A percentile compares a stretch with the other conserved stretches of the same genome.
phyloP scores from a whole-genome alignment of 37 sponge, comb jelly and placozoan genomes.

The Eunapius fragilis region DNA sequence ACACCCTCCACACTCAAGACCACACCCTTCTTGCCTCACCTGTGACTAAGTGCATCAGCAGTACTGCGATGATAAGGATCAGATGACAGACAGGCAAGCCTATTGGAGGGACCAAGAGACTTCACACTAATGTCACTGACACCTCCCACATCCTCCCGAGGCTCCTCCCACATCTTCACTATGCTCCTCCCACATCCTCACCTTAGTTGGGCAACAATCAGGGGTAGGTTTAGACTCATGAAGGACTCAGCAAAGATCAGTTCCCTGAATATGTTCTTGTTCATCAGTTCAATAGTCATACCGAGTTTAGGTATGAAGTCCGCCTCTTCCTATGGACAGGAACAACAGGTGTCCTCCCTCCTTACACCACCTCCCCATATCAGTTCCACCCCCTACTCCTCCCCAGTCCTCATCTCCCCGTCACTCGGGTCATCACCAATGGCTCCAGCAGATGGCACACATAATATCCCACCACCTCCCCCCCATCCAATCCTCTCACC shows the following conservation, averaged over 20 bases:
- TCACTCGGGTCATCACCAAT: too few species aligned
- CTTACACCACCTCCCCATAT: too few species aligned
- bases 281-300: slow-evolving; percentile 83
- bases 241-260: slow-evolving; percentile 87
- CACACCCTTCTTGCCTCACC: not conserved
- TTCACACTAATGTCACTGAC: not conserved
- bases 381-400: too few species aligned
- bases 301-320: slow-evolving; percentile 64
- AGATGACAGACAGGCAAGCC: slow-evolving; percentile 71
- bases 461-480: too few species aligned
- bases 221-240: slow-evolving; percentile 83
- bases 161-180: not conserved
- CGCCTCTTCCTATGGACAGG: slow-evolving; percentile 64
- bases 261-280: slow-evolving; percentile 88
- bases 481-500: too few species aligned
- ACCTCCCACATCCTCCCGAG: not conserved
- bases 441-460: too few species aligned
- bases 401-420: too few species aligned
- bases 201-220: slow-evolving; percentile 78
- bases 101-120: not conserved
- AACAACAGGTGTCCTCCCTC: not conserved
- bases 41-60: slow-evolving; percentile 53
- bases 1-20: too few species aligned
- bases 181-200: slow-evolving; percentile 8
- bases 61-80: slow-evolving; percentile 58